Conservation (phyloP, 2,113 vertebrate genomes). For the Geococcyx californianus region DNA sequence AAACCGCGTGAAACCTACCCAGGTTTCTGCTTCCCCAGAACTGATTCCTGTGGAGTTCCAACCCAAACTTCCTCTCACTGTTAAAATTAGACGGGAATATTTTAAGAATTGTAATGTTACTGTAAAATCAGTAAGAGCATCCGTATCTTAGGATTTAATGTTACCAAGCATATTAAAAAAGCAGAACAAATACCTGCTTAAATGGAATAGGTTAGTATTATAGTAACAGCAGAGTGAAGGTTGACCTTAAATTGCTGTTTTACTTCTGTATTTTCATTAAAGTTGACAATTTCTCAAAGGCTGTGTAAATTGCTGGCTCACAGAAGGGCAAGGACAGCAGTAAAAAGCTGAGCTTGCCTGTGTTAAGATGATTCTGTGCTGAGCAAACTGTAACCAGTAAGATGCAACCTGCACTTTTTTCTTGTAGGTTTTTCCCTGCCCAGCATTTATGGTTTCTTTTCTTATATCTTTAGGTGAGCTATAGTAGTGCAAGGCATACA, state of each 20-base stretch:
- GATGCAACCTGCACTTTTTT: neutral
- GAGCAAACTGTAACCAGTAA: neutral
- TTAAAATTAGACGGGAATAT: neutral
- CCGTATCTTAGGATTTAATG: neutral
- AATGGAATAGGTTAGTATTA: neutral
- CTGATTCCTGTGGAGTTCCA: neutral
- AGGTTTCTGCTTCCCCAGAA: conserved; percentile 23
- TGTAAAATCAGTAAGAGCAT: neutral
- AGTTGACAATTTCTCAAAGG: neutral
- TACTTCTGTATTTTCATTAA: neutral
- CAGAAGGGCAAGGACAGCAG: neutral
- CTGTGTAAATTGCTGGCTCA: neutral
- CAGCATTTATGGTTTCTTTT: neutral
- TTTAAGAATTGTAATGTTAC: neutral
- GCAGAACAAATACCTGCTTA: neutral
- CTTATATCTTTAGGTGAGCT: neutral
- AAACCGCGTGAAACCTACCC: neutral
- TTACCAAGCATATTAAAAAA: neutral
- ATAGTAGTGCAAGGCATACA: neutral
- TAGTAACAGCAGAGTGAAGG: neutral
- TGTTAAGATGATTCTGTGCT: neutral
- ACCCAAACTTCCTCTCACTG: neutral
- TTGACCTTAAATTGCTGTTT: neutral
- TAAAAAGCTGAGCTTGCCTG: neutral
- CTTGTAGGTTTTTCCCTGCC: neutral